Conservation (phyloP, 2,888 invertebrate species). For the Piscicola geometra region DNA sequence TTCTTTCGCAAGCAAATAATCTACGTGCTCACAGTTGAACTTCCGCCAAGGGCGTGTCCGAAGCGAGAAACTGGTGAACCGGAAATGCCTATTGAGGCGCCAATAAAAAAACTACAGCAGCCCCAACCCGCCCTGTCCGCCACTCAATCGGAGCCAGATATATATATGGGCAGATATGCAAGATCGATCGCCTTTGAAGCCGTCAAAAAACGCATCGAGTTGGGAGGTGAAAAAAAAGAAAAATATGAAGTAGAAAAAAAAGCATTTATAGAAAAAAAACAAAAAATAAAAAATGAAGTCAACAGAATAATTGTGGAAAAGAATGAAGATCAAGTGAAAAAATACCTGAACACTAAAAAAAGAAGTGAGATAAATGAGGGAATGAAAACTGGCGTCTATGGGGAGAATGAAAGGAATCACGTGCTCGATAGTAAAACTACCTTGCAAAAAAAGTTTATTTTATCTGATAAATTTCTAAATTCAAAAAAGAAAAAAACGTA, state of each 20-base stretch:
- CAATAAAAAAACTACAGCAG: background rate
- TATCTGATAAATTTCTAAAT: background rate
- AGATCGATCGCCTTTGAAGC: background rate
- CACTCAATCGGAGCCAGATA: background rate
- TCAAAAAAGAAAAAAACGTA: background rate
- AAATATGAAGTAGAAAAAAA: background rate
- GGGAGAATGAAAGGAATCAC: too few species aligned
- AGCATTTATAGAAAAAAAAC: background rate
- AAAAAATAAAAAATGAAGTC: background rate
- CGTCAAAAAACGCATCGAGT: slow-evolving; percentile 1
- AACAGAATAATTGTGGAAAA: background rate
- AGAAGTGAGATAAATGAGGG: background rate
- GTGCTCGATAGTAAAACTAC: too few species aligned
- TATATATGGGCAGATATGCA: background rate
- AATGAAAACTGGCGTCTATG: too few species aligned
- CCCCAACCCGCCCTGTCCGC: background rate
- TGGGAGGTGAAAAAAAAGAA: background rate
- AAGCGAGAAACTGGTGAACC: slow-evolving; percentile 8
- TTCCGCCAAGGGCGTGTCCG: slow-evolving; percentile 2
- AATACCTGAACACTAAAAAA: background rate
- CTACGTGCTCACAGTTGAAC: slow-evolving; percentile 15
- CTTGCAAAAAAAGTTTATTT: background rate
- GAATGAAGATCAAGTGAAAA: background rate
- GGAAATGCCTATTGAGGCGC: slow-evolving; percentile 13
- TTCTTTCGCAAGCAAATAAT: background rate